Base-by-base conservation (phyloP, 2,888 invertebrate genomes). In the Eristalis arbustorum region DNA sequence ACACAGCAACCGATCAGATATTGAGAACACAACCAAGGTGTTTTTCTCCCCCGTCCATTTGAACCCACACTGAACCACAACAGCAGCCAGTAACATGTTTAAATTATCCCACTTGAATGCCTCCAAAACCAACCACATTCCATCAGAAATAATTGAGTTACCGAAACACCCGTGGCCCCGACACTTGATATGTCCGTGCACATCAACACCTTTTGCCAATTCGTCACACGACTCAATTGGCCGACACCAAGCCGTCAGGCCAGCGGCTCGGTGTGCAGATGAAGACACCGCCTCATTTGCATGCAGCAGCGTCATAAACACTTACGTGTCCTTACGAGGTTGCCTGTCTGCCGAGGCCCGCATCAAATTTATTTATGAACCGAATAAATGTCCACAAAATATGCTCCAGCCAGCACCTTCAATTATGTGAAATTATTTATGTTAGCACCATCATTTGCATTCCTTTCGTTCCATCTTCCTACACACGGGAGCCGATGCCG, bases 341-440 rank as follows among this genome's bases (percentile, higher is more conserved):
- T 37, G n/a, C 8, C 6, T 22, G 18, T 31, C 25, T 8, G n/a
- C 62, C 8, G 28, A 61, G 28, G 10, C n/a, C 22, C 6, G 63
- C 63, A 31, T 34, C 63, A 28, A 22, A 64, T 37, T 64, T 64
- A 64, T 64, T 64, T 37, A 64, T 37, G 37, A 34, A 31, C 63
- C 22, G 31, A 64, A 18, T 31, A 37, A 62, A 28, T 62, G 23
- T 31, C 62, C 25, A 28, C 2, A 28, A 34, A 64, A 37, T 62
- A n/a, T 31, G 25, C 28, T n/a, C 18, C 28, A 64, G 22, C 63
- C 31, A 22, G 11, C 34, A 63, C 34, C 37, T 34, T 34, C 63
- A 34, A 64, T 64, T 64, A 37, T 18, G 63, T n/a, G 63, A 64
- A 64, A 64, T 64, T 64, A 37, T 64, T 64, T 64, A 64, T 64